Conservation (phyloP, 1,140 invertebrate species). For the Calliopsis andreniformis region DNA sequence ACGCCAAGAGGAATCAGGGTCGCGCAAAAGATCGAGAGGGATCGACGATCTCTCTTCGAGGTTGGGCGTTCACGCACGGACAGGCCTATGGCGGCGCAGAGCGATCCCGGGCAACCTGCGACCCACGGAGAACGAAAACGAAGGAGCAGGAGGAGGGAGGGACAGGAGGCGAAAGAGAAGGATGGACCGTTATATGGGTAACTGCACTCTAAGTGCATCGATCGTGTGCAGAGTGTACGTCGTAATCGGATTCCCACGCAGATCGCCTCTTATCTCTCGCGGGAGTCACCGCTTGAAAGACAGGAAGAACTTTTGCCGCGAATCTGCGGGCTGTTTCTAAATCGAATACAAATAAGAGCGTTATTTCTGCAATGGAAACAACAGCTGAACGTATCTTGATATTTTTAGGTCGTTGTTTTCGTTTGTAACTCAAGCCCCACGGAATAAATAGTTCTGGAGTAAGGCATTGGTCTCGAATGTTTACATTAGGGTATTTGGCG, state of each 20-base stretch:
- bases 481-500: too few species aligned
- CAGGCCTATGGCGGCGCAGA: slow-evolving; percentile 37
- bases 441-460: too few species aligned
- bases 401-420: neutral
- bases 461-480: neutral
- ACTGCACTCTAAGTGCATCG: slow-evolving; percentile 60
- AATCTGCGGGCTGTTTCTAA: neutral
- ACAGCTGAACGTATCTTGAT: neutral
- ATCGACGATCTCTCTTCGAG: slow-evolving; percentile 42
- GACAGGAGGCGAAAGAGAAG: slow-evolving; percentile 38
- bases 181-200: slow-evolving; percentile 63
- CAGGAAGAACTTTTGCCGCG: neutral
- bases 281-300: neutral
- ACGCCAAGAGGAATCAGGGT: slow-evolving; percentile 33
- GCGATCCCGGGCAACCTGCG: slow-evolving; percentile 50
- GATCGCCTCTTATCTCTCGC: slow-evolving; percentile 27
- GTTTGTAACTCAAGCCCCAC: neutral
- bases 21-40: slow-evolving; percentile 46
- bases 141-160: neutral
- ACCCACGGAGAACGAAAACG: slow-evolving; percentile 7
- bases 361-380: neutral
- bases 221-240: slow-evolving; percentile 47
- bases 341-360: neutral
- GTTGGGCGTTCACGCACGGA: slow-evolving; percentile 52
- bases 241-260: slow-evolving; percentile 62